phyloP scores from a whole-genome alignment of 2,888 invertebrate genomes.

The Eupithecia subumbrata region DNA sequence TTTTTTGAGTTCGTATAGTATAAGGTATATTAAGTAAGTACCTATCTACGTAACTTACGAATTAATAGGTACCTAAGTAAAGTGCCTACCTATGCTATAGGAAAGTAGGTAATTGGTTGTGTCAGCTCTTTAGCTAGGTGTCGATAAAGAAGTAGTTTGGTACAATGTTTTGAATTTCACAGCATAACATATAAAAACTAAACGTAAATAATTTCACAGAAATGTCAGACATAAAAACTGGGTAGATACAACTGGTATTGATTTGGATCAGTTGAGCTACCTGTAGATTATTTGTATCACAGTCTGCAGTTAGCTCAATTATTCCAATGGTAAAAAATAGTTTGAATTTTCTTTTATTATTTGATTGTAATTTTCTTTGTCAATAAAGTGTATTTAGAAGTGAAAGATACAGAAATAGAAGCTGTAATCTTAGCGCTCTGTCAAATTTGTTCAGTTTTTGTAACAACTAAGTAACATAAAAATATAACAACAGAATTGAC shows the following conservation, averaged over 20 bases:
- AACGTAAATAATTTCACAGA: not conserved
- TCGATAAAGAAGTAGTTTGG: not conserved
- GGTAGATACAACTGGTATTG: too few species aligned
- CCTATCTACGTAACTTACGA: not conserved
- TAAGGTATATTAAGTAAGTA: not conserved
- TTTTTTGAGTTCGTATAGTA: not conserved
- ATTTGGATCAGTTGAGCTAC: too few species aligned
- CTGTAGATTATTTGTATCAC: too few species aligned
- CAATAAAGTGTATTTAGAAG: too few species aligned
- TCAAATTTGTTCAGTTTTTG: too few species aligned
- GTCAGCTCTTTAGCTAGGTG: not conserved
- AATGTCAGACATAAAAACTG: not conserved
- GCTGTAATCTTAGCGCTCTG: not conserved
- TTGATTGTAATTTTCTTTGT: too few species aligned
- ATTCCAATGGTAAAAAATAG: too few species aligned
- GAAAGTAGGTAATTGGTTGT: not conserved
- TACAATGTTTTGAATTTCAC: not conserved
- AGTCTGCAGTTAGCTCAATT: too few species aligned
- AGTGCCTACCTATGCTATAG: too few species aligned
- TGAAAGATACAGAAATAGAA: not conserved
- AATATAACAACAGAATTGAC: not conserved
- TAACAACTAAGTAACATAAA: too few species aligned
- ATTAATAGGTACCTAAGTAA: not conserved
- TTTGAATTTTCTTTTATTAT: too few species aligned
- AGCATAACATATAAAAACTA: not conserved